phyloP scores from a whole-genome alignment of 2,797 vertebrate genomes.

The Vespertilio murinus region DNA sequence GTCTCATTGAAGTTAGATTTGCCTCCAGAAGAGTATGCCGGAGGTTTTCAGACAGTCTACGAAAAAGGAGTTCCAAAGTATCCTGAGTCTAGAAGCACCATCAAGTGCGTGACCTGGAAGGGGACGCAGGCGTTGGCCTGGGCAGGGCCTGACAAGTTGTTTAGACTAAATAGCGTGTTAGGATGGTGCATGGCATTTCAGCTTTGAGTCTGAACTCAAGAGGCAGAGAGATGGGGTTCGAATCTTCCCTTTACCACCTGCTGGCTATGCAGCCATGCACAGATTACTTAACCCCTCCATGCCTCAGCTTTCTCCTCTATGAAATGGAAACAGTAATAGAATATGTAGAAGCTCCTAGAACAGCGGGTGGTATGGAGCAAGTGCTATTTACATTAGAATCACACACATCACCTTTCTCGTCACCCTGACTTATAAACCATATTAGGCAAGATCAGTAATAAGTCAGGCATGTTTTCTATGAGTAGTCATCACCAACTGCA shows the following conservation, averaged over 20 bases:
- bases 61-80: background rate
- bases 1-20: constrained; percentile 2
- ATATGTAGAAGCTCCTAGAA: background rate
- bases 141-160: background rate
- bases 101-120: background rate
- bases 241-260: background rate
- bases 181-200: background rate
- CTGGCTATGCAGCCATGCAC: background rate
- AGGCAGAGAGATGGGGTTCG: background rate
- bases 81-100: background rate
- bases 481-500: background rate
- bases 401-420: background rate
- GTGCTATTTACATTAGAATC: background rate
- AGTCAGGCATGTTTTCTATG: background rate
- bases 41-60: background rate
- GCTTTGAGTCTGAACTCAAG: background rate
- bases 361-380: background rate
- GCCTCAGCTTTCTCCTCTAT: background rate
- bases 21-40: constrained; percentile 21
- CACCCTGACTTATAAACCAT: background rate
- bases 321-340: constrained; percentile 5
- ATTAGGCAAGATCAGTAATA: background rate
- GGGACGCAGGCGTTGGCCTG: background rate
- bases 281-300: background rate
- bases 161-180: background rate